Conservation (phyloP, 2,888 invertebrate genomes). For the Drosophila prolongata region DNA sequence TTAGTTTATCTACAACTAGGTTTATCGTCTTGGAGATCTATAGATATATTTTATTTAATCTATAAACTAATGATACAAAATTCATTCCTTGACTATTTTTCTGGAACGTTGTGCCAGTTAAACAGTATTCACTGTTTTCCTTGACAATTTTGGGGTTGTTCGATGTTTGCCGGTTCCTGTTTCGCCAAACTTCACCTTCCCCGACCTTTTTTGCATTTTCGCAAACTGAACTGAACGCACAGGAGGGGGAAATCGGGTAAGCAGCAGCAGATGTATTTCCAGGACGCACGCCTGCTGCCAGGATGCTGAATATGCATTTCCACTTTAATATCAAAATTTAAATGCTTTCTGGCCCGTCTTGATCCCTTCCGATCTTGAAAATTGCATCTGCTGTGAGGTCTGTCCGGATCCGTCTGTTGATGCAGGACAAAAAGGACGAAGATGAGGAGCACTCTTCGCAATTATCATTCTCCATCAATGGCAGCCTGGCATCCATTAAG, state of each 20-base stretch:
- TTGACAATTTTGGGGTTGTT: conserved; percentile 41
- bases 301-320: conserved; percentile 81
- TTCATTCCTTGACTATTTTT: neutral
- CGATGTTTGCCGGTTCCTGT: conserved; percentile 39
- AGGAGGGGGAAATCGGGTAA: conserved; percentile 28
- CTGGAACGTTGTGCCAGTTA: neutral
- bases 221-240: conserved; percentile 14
- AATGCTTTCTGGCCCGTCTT: conserved; percentile 61
- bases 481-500: conserved; percentile 21
- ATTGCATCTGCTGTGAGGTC: conserved; percentile 72
- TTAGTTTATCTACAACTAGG: too few relatives aligned
- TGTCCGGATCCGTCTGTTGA: conserved; percentile 18
- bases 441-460: conserved; percentile 50
- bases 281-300: conserved; percentile 75
- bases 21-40: too few relatives aligned
- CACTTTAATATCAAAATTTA: conserved; percentile 80
- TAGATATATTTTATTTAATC: too few relatives aligned
- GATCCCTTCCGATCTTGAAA: conserved; percentile 70
- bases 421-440: conserved; percentile 38
- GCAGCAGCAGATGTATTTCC: conserved; percentile 75
- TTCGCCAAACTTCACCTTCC: conserved; percentile 43
- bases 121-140: conserved; percentile 15
- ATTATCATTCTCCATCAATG: conserved; percentile 68
- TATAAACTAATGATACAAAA: too few relatives aligned
- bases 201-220: conserved; percentile 36